phyloP scores from a whole-genome alignment of 2,113 vertebrate genomes.

The Spermophilus dauricus region DNA sequence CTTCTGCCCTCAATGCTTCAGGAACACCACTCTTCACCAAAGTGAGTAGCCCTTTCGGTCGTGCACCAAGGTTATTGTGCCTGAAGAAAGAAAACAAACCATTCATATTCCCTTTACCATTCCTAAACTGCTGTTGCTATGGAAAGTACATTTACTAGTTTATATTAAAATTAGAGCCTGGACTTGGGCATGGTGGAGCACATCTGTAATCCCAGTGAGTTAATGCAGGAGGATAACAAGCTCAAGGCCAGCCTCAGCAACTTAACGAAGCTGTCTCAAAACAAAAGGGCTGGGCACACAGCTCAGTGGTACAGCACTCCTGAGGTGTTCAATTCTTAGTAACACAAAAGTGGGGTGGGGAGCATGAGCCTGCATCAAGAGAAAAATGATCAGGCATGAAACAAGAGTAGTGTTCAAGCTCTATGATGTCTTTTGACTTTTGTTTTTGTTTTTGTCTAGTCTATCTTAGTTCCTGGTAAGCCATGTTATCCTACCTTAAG shows the following conservation, averaged over 20 bases:
- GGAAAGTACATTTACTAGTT: constrained; percentile 4
- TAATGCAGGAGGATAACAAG: too few species aligned
- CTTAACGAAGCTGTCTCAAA: too few species aligned
- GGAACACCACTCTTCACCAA: constrained; percentile 96
- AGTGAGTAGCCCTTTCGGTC: constrained; percentile 93
- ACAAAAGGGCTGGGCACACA: too few species aligned
- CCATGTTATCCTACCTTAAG: neutral
- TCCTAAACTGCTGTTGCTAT: neutral
- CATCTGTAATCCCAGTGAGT: too few species aligned
- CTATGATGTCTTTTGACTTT: neutral
- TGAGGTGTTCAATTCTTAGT: too few species aligned
- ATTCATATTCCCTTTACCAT: neutral
- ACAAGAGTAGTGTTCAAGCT: neutral
- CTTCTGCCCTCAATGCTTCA: constrained; percentile 97
- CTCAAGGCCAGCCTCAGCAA: too few species aligned
- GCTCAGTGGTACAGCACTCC: too few species aligned
- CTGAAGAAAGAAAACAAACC: constrained; percentile 85
- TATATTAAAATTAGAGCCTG: neutral
- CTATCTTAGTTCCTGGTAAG: neutral
- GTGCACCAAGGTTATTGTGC: constrained; percentile 95
- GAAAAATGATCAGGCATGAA: neutral
- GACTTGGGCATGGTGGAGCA: too few species aligned
- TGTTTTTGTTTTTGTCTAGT: neutral
- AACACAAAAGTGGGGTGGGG: too few species aligned
- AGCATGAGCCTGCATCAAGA: neutral